Conservation (phyloP, 2,888 invertebrate species). For the Hypsopygia costalis region DNA sequence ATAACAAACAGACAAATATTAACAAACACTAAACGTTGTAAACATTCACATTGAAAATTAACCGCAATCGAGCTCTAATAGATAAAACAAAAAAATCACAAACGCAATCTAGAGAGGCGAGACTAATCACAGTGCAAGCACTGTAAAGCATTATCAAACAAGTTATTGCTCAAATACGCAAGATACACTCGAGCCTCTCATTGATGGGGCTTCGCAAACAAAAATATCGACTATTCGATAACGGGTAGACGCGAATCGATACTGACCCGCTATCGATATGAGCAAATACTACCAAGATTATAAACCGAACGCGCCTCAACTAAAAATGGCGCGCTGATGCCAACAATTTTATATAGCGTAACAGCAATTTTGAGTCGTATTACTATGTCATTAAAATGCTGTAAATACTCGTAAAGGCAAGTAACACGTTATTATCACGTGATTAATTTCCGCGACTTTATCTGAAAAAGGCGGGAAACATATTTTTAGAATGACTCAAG, state of each 20-base stretch:
- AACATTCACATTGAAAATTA: slow-evolving; percentile 30
- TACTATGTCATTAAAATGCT: neutral
- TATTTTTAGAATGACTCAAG: slow-evolving; percentile 33
- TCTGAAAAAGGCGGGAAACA: slow-evolving; percentile 38
- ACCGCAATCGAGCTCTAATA: slow-evolving; percentile 36
- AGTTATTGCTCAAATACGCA: slow-evolving; percentile 75
- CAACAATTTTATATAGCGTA: slow-evolving; percentile 13
- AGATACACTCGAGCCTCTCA: slow-evolving; percentile 66
- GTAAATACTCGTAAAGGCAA: neutral
- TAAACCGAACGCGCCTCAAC: slow-evolving; percentile 46
- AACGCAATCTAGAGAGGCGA: slow-evolving; percentile 53
- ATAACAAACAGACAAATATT: slow-evolving; percentile 13
- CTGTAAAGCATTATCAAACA: slow-evolving; percentile 67
- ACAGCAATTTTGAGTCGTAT: neutral
- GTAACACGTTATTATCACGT: neutral
- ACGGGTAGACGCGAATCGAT: slow-evolving; percentile 59
- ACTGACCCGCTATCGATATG: slow-evolving; percentile 56
- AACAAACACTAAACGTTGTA: slow-evolving; percentile 11
- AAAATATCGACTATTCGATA: slow-evolving; percentile 74
- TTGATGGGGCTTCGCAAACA: slow-evolving; percentile 70
- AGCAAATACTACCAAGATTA: slow-evolving; percentile 52
- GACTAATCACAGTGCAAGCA: slow-evolving; percentile 65
- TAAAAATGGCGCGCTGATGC: slow-evolving; percentile 18
- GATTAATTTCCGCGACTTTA: slow-evolving; percentile 18
- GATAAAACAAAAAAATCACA: slow-evolving; percentile 51